A percentile compares a stretch with the other conserved stretches of the same genome.
Evolutionary conservation across 2,797 vertebrate genomes (phyloP).

Genomic region (Potorous gilbertii): DNA sequence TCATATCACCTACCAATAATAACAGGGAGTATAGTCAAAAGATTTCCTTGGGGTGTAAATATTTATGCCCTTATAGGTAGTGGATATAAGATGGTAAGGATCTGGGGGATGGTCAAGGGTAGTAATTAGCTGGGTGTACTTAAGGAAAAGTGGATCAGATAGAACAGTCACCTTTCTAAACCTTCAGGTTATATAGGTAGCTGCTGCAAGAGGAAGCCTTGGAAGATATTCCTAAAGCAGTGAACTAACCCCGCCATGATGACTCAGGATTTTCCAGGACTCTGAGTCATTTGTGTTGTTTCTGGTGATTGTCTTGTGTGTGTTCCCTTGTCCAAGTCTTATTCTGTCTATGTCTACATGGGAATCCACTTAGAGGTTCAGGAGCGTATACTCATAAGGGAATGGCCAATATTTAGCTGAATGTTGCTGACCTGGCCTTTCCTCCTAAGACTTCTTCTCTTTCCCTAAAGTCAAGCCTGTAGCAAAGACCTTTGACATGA

Average conservation of each 20-base stretch:
- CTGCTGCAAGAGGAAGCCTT: background rate
- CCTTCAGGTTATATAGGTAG: background rate
- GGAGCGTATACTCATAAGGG: too few species aligned
- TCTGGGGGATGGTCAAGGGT: background rate
- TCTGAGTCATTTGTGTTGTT: background rate
- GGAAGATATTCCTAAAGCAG: background rate
- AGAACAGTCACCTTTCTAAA: background rate
- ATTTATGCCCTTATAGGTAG: background rate
- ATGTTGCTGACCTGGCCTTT: background rate
- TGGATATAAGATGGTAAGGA: background rate
- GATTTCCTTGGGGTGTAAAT: background rate
- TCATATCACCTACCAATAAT: background rate
- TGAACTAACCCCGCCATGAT: background rate
- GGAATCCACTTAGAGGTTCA: background rate
- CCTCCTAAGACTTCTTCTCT: background rate
- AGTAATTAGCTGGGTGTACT: background rate
- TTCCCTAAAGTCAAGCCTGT: background rate
- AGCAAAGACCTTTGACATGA: background rate
- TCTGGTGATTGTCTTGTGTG: background rate
- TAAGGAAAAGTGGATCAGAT: background rate
- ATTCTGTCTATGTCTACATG: background rate
- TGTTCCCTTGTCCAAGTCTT: background rate
- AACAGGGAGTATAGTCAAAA: background rate
- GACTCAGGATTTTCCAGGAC: background rate
- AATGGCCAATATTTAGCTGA: background rate